phyloP scores from a whole-genome alignment of 2,888 invertebrate species.

The Punctoribates punctum region DNA sequence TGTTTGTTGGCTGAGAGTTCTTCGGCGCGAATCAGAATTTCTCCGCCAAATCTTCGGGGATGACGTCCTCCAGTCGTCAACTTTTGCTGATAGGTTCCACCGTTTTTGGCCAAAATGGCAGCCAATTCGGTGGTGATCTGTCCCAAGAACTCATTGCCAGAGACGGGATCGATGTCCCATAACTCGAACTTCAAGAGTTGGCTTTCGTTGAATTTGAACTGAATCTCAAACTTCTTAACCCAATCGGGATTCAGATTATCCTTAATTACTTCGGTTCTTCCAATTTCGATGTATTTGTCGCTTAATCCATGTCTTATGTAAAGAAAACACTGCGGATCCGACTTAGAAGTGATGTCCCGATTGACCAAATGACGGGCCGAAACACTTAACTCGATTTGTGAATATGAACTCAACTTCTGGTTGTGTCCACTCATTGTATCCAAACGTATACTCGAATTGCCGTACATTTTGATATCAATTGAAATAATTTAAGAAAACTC shows the following conservation, averaged over 20 bases:
- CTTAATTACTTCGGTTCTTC: constrained; percentile 56
- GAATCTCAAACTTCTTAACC: constrained; percentile 58
- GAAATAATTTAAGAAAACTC: background rate
- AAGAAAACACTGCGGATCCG: constrained; percentile 59
- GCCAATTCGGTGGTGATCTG: constrained; percentile 58
- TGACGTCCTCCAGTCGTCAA: constrained; percentile 19
- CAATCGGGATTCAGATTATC: constrained; percentile 59
- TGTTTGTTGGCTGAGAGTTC: constrained; percentile 47
- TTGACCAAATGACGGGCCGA: constrained; percentile 56
- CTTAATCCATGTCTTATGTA: constrained; percentile 50
- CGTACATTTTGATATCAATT: background rate
- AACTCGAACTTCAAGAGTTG: constrained; percentile 59
- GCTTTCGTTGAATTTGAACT: constrained; percentile 61
- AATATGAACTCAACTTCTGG: constrained; percentile 12
- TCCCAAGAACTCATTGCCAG: constrained; percentile 57
- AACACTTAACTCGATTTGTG: constrained; percentile 52
- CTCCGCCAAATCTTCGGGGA: constrained; percentile 29
- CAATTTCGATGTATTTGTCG: constrained; percentile 52
- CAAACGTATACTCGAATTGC: constrained; percentile 13
- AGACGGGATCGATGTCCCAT: constrained; percentile 47
- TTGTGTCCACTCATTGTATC: constrained; percentile 36
- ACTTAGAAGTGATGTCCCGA: constrained; percentile 59
- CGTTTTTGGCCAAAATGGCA: constrained; percentile 55
- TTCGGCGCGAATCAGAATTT: constrained; percentile 50
- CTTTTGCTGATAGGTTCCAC: constrained; percentile 45